phyloP scores from a whole-genome alignment of 2,113 vertebrate genomes.

The Galeopterus variegatus region DNA sequence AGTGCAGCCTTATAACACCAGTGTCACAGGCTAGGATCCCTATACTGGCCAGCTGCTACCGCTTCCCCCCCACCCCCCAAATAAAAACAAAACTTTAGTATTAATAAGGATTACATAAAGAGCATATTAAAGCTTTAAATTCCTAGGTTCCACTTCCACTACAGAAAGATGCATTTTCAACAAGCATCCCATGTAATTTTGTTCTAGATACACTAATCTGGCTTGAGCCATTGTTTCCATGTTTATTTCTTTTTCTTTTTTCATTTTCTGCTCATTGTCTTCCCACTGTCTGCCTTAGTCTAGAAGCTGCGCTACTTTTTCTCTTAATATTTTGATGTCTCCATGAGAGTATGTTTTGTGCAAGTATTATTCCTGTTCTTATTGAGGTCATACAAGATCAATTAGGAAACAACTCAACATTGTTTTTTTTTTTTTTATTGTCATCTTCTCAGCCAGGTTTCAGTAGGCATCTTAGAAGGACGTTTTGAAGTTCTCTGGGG shows the following conservation, averaged over 20 bases:
- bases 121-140: background rate
- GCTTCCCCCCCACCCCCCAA: too few species aligned
- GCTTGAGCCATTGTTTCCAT: background rate
- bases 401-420: conserved; percentile 12
- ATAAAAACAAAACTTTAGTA: too few species aligned
- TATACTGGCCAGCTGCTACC: too few species aligned
- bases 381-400: background rate
- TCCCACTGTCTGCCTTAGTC: background rate
- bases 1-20: too few species aligned
- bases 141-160: background rate
- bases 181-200: background rate
- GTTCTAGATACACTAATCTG: background rate
- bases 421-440: conserved; percentile 32
- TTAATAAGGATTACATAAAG: background rate
- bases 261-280: background rate
- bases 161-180: background rate
- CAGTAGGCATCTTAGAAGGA: background rate
- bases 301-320: background rate
- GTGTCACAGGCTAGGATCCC: too few species aligned
- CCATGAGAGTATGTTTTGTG: background rate
- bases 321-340: conserved; percentile 2
- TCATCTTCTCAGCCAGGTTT: background rate
- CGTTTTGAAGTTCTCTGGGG: conserved; percentile 36
- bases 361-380: background rate
- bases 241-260: background rate